phyloP scores from a whole-genome alignment of 23 tunicate species.

The Trididemnum nubilum region DNA sequence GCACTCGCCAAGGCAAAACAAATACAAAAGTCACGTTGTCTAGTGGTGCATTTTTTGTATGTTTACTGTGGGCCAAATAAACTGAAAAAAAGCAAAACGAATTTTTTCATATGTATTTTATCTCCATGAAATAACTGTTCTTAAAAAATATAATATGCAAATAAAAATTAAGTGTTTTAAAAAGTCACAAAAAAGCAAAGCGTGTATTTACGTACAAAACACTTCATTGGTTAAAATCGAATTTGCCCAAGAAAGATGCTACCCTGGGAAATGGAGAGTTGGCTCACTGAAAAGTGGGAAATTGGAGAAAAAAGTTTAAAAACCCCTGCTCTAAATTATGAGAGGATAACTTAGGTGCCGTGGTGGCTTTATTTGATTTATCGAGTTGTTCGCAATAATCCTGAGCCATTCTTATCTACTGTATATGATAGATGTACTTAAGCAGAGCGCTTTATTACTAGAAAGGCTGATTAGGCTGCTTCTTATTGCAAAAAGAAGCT shows the following conservation, averaged over 20 bases:
- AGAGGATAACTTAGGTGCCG: too few relatives aligned
- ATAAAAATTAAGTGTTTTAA: background rate
- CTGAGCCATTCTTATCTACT: too few relatives aligned
- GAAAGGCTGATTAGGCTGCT: too few relatives aligned
- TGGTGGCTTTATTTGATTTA: too few relatives aligned
- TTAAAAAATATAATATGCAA: conserved; percentile 8
- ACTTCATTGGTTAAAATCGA: conserved; percentile 17
- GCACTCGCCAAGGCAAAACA: conserved; percentile 24
- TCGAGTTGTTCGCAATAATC: too few relatives aligned
- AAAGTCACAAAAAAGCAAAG: conserved; percentile 1
- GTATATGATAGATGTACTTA: too few relatives aligned
- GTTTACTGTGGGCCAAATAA: conserved; percentile 18
- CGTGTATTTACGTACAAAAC: too few relatives aligned
- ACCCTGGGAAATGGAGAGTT: conserved; percentile 7
- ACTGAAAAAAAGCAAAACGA: conserved; percentile 6
- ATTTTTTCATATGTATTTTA: conserved; percentile 16
- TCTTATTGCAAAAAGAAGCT: too few relatives aligned
- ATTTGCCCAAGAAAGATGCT: conserved; percentile 9
- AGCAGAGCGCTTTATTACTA: too few relatives aligned
- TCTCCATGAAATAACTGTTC: conserved; percentile 8
- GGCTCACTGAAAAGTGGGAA: conserved; percentile 24
- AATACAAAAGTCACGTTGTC: conserved; percentile 1
- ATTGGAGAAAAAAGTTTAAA: too few relatives aligned
- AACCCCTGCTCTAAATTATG: too few relatives aligned
- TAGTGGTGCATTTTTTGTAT: conserved; percentile 20